Base-by-base conservation (phyloP, 2,888 invertebrate species). In the Drosophila fulvimacula region DNA sequence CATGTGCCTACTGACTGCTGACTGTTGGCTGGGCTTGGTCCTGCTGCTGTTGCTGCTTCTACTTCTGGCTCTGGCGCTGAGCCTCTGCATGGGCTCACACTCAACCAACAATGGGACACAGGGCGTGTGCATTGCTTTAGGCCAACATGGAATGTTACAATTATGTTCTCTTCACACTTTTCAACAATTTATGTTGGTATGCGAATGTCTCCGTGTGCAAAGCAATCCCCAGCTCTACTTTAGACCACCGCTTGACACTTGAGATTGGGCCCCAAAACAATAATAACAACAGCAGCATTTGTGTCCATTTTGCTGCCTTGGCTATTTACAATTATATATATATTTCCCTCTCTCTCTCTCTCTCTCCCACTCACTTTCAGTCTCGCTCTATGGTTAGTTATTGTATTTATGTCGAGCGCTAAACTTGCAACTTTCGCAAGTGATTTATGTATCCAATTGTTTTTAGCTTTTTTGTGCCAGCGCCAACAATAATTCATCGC, bases 81-180 rank as follows among this genome's bases (percentile, higher is more conserved):
- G 58, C 36, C 48, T n/a, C 30, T 30, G 53, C 64, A 55, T 46
- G 51, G 24, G 38, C 59, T 55, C 59, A 38, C 49, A 49, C 51
- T 34, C 44, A 38, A 51, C 59, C 44, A 38, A 55, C 59, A 69
- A 69, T 65, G 59, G 74, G 62, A 65, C 74, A 64, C 73, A 57
- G 76, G 67, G 67, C 64, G 70, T 70, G 76, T 87, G 83, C 89
- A 85, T 87, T 86, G 85, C 85, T 89, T 84, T 84, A 80, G 85
- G 85, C 88, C 85, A 82, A 89, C 89, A 81, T 89, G 85, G 85
- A 89, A 86, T 86, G 85, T 86, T 87, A 89, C 85, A 86, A 89
- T 86, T 86, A 86, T 86, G 85, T 86, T 87, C 85, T 86, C 85
- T 86, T 86, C 89, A 86, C 85, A 86, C 85, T 86, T 86, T 84